Conservation (phyloP, 2,888 invertebrate genomes). For the Parnassius apollo region DNA sequence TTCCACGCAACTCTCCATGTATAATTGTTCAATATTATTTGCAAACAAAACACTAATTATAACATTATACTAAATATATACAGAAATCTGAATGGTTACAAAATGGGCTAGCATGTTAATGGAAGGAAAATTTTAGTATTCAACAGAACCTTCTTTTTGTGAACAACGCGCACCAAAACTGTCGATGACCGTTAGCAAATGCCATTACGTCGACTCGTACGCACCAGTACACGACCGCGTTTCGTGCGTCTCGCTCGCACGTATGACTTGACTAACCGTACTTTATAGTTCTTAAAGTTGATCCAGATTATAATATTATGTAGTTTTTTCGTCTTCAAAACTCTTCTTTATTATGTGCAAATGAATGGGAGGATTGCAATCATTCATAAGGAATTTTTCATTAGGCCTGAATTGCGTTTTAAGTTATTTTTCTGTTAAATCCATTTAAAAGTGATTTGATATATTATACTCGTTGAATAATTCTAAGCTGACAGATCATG, state of each 20-base stretch:
- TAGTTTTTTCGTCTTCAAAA: neutral
- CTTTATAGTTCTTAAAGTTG: conserved; percentile 15
- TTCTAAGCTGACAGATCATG: conserved; percentile 1
- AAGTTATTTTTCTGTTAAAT: too few species aligned
- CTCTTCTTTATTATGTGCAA: neutral
- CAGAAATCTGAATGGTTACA: too few species aligned
- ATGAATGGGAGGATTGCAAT: neutral
- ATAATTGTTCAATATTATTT: too few species aligned
- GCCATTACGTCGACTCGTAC: conserved; percentile 9
- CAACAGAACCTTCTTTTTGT: conserved; percentile 17
- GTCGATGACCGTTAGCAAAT: conserved; percentile 20
- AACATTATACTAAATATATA: too few species aligned
- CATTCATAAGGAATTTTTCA: too few species aligned
- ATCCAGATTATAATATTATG: neutral
- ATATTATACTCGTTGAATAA: neutral
- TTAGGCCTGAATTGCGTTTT: too few species aligned
- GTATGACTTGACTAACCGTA: conserved; percentile 32
- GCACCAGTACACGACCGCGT: conserved; percentile 31
- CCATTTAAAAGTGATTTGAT: neutral
- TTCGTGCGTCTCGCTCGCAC: conserved; percentile 63
- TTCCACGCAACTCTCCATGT: too few species aligned
- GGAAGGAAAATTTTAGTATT: conserved; percentile 12
- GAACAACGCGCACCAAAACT: conserved; percentile 16
- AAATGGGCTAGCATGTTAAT: neutral
- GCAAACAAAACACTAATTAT: too few species aligned